Conservation (phyloP, 2,888 invertebrate species). For the Allacma fusca region DNA sequence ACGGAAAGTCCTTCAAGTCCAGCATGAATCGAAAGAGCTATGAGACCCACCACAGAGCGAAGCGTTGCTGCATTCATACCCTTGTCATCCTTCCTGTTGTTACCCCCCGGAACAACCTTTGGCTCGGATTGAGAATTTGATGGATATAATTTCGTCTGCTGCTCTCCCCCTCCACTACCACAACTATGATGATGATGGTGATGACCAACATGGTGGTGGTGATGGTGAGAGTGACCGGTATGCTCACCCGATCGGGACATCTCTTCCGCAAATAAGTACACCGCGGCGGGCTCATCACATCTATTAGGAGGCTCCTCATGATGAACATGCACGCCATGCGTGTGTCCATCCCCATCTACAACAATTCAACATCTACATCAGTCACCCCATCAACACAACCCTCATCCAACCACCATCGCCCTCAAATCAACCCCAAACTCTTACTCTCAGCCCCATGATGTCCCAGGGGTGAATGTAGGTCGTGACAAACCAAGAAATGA, state of each 20-base stretch:
- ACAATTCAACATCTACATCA: not conserved
- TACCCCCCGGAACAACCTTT: slow-evolving; percentile 29
- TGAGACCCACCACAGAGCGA: slow-evolving; percentile 79
- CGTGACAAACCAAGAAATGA: slow-evolving; percentile 60
- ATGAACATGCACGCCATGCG: slow-evolving; percentile 61
- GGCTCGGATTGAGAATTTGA: slow-evolving; percentile 36
- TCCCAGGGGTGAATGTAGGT: slow-evolving; percentile 59
- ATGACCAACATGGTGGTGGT: slow-evolving; percentile 41
- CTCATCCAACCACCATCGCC: not conserved
- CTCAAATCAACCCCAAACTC: not conserved
- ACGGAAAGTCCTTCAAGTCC: slow-evolving; percentile 86
- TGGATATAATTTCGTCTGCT: slow-evolving; percentile 56
- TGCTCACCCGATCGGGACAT: slow-evolving; percentile 57
- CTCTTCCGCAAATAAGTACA: slow-evolving; percentile 60
- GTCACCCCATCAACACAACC: not conserved
- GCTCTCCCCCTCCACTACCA: slow-evolving; percentile 47
- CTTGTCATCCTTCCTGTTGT: slow-evolving; percentile 43
- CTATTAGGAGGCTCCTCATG: slow-evolving; percentile 61
- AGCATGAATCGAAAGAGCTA: slow-evolving; percentile 86
- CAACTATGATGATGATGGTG: slow-evolving; percentile 46
- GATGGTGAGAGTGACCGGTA: slow-evolving; percentile 32
- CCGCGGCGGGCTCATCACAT: slow-evolving; percentile 61
- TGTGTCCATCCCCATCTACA: slow-evolving; percentile 57
- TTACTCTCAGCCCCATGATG: slow-evolving; percentile 47
- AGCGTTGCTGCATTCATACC: slow-evolving; percentile 65